Percentiles rank a stretch among this genome's conserved stretches.
These are phyloP conservation scores for Creontiades dilutus DNA, from an alignment of 2,888 invertebrate species.

Conservation along the genomic window DNA sequence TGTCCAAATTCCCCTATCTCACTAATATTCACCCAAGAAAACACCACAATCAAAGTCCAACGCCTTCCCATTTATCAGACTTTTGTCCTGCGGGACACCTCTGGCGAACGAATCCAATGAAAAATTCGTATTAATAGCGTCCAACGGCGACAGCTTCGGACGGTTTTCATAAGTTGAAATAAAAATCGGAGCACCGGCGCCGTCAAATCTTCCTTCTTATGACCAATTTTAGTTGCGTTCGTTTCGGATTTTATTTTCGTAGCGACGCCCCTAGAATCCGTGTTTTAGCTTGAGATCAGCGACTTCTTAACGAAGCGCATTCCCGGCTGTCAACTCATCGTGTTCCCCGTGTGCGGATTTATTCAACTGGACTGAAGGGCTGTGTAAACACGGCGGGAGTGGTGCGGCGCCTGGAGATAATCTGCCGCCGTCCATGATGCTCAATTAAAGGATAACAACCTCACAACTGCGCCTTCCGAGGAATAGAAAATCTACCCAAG, in stretches of 20 bases:
- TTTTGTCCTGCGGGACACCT: not conserved
- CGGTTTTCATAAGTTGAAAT: slow-evolving; percentile 8
- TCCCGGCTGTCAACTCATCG: slow-evolving; percentile 6
- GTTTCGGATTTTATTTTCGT: slow-evolving; percentile 16
- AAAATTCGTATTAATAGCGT: not conserved
- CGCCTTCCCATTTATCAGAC: slow-evolving; percentile 1
- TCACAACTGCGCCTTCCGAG: not conserved
- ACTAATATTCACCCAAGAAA: slow-evolving; percentile 16
- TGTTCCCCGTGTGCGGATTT: not conserved
- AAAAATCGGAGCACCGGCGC: slow-evolving; percentile 8
- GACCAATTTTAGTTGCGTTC: slow-evolving; percentile 21
- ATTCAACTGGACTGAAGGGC: not conserved
- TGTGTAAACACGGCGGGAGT: slow-evolving; percentile 9
- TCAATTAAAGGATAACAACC: slow-evolving; percentile 32
- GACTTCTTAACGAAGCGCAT: not conserved
- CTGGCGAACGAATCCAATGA: not conserved
- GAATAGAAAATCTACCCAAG: not conserved
- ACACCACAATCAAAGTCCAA: slow-evolving; percentile 26
- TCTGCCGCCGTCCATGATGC: not conserved
- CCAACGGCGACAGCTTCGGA: not conserved
- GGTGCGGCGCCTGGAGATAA: not conserved
- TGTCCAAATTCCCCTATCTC: not conserved
- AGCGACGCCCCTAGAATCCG: not conserved
- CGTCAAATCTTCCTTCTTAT: slow-evolving; percentile 1
- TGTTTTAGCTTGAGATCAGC: not conserved